A percentile compares a stretch with the other conserved stretches of the same genome.
These are phyloP conservation scores for Mesorhabditis spiculigera DNA, from an alignment of 2,888 invertebrate species.

Conservation along the genomic window DNA sequence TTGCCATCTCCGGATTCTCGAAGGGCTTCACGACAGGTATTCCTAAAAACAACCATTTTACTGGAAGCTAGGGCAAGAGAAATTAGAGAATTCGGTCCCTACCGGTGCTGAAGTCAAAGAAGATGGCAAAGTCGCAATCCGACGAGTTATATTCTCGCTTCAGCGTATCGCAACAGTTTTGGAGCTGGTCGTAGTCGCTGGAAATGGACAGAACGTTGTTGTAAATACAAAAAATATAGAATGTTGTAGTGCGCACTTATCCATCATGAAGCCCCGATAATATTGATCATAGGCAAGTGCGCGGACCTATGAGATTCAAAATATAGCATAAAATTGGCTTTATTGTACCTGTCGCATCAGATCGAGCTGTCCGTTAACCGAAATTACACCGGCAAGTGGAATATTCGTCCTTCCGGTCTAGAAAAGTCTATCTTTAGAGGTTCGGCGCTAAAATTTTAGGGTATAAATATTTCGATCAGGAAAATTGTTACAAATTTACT, in stretches of 20 bases:
- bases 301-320: not conserved
- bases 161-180: not conserved
- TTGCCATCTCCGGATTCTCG: not conserved
- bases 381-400: not conserved
- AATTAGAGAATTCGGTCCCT: not conserved
- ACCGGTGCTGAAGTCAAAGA: not conserved
- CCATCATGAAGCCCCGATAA: constrained; percentile 1
- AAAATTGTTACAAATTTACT: no score
- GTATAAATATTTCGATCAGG: no score
- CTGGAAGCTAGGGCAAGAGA: no score
- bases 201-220: no score
- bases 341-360: not conserved
- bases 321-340: not conserved
- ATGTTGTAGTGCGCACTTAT: not conserved
- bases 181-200: not conserved
- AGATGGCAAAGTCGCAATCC: not conserved
- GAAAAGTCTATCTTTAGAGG: not conserved
- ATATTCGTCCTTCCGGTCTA: not conserved
- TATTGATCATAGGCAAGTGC: not conserved
- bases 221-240: no score
- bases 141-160: not conserved
- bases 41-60: not conserved
- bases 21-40: not conserved
- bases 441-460: no score
- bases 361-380: constrained; percentile 1